phyloP scores from a whole-genome alignment of 2,797 vertebrate species.

The Australoheros facetus region DNA sequence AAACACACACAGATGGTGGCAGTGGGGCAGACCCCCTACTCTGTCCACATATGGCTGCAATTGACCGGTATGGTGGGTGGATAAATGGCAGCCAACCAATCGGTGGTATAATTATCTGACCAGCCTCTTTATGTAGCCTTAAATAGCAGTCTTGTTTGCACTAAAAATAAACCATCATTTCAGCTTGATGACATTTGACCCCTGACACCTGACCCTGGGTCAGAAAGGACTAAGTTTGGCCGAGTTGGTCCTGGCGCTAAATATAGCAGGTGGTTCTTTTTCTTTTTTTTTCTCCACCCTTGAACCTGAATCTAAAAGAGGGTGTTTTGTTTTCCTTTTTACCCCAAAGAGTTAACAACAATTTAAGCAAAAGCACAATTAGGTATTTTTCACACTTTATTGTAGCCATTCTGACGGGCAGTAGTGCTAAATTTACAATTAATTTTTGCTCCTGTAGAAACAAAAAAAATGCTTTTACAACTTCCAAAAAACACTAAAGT shows the following conservation, averaged over 20 bases:
- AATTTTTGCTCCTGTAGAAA: accelerated
- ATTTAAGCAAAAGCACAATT: not conserved
- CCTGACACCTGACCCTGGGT: slow-evolving; percentile 59
- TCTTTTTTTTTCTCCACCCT: slow-evolving; percentile 24
- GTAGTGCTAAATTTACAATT: not conserved
- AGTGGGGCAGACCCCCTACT: slow-evolving; percentile 74
- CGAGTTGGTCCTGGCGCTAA: slow-evolving; percentile 64
- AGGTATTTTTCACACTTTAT: not conserved
- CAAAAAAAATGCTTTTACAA: not conserved
- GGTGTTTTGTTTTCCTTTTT: not conserved
- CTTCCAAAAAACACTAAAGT: not conserved
- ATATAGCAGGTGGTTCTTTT: slow-evolving; percentile 54
- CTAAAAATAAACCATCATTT: slow-evolving; percentile 82
- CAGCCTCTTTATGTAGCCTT: slow-evolving; percentile 75
- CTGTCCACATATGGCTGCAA: slow-evolving; percentile 81
- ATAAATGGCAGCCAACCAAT: slow-evolving; percentile 76
- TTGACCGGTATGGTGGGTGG: slow-evolving; percentile 75
- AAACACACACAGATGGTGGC: slow-evolving; percentile 45
- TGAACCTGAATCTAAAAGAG: slow-evolving; percentile 47
- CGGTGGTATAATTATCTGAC: slow-evolving; percentile 79
- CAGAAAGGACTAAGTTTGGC: slow-evolving; percentile 55
- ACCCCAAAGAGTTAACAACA: no score
- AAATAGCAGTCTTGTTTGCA: slow-evolving; percentile 81
- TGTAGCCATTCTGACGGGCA: not conserved
- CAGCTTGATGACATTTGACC: slow-evolving; percentile 68